Base-by-base conservation (phyloP, 2,797 vertebrate genomes). In the Rhadinocentrus ornatus region DNA sequence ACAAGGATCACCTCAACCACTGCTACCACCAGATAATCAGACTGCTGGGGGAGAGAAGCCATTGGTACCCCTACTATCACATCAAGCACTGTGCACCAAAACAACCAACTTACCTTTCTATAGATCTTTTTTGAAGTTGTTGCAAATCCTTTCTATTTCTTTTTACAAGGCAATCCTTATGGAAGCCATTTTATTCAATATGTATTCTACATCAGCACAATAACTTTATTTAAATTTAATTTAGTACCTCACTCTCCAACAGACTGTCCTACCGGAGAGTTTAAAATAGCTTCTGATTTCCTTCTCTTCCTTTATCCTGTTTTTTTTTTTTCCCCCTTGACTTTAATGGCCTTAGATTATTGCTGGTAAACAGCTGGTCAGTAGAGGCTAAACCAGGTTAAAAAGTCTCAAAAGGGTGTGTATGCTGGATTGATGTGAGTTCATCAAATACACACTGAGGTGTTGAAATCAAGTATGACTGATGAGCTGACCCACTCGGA, bases 351-450 rank as follows among this genome's bases (percentile, higher is more conserved):
- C 61, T 62, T 66, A 73, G 69, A 78, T 71, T 73, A 77, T 50
- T 24, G 62, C 64, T 71, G 67, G 75, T 74, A 76, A 77, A 89
- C 69, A 82, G 82, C 32, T 20, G 61, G 77, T 80, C 81, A 80
- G 69, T 39, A 44, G 44, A 82, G 80, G 78, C 72, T 81, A 78
- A 88, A 73, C n/a, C 35, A 37, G 58, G 77, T 80, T 86, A 67
- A 88, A 77, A 73, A 64, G 39, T 55, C 39, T 66, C 65, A 71
- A 80, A 3, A 1, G 10, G 22, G 18, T 62, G 54, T 65, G 34
- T 70, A 63, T 77, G 66, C 34, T 60, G 22, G 55, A 46, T 58
- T 18, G 52, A 69, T 74, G 52, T 53, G 65, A 67, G 26, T 62
- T 56, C n/a, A 64, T 39, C 54, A 65, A 75, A 57, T 75, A 66